A percentile compares a stretch with the other conserved stretches of the same genome.
Conservation (phyloP, 2,113 vertebrate species). For the Oophaga pumilio region DNA sequence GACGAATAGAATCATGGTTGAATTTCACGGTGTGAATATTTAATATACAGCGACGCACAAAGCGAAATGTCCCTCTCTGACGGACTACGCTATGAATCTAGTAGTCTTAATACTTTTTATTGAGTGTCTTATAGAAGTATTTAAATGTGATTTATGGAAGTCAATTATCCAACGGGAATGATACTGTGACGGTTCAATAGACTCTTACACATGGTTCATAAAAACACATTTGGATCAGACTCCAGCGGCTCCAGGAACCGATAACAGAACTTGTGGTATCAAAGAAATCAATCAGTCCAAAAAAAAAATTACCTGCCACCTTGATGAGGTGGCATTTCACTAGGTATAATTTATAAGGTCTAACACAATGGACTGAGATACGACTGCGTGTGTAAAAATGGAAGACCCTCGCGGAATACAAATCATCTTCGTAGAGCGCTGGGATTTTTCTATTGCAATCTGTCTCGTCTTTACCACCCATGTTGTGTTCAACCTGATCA, state of each 20-base stretch:
- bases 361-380: slow-evolving; percentile 30
- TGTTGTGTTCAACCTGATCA: not conserved
- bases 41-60: slow-evolving; percentile 43
- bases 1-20: not conserved
- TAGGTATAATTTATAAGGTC: slow-evolving; percentile 47
- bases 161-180: slow-evolving; percentile 53
- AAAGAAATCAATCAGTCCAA: slow-evolving; percentile 40
- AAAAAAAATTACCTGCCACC: slow-evolving; percentile 30
- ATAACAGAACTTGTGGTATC: slow-evolving; percentile 26
- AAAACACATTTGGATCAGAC: slow-evolving; percentile 52
- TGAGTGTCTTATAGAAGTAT: slow-evolving; percentile 56
- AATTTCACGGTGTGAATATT: slow-evolving; percentile 24
- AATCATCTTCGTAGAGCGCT: slow-evolving; percentile 3
- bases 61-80: slow-evolving; percentile 15
- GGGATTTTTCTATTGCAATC: not conserved
- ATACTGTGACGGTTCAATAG: slow-evolving; percentile 55
- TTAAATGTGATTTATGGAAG: slow-evolving; percentile 58
- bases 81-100: slow-evolving; percentile 54
- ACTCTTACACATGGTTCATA: slow-evolving; percentile 37
- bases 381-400: not conserved
- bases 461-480: not conserved
- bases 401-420: slow-evolving; percentile 22
- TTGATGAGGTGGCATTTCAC: slow-evolving; percentile 44
- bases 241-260: slow-evolving; percentile 41
- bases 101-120: slow-evolving; percentile 53